These are phyloP conservation scores for Protobothrops flavoviridis DNA, from an alignment of 2,113 vertebrate genomes.

Conservation along the genomic window DNA sequence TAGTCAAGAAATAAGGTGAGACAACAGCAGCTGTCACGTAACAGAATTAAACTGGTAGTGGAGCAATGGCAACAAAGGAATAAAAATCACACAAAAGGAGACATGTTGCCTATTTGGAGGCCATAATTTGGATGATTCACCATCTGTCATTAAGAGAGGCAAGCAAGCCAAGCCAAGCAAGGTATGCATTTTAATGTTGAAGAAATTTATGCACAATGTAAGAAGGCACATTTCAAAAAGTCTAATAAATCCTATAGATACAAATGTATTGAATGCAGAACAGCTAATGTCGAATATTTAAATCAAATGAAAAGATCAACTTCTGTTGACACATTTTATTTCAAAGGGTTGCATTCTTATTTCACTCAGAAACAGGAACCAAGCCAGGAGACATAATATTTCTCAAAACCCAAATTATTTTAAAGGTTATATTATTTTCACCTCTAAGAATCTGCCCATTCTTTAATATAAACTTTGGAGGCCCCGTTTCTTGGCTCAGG, in stretches of 20 bases:
- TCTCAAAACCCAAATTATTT: not conserved
- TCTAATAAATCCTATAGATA: not conserved
- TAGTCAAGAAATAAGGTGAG: constrained; percentile 14
- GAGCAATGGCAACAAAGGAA: constrained; percentile 27
- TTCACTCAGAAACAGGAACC: not conserved
- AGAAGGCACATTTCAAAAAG: not conserved
- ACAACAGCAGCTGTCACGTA: constrained; percentile 3
- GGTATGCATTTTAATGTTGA: not conserved
- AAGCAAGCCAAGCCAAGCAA: not conserved
- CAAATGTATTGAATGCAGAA: not conserved
- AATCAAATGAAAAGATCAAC: not conserved
- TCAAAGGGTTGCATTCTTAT: not conserved
- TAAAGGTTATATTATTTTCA: not conserved
- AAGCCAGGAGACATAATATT: not conserved
- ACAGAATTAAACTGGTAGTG: constrained; percentile 28
- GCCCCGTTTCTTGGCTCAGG: not conserved
- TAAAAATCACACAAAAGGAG: constrained; percentile 24
- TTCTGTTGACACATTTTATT: not conserved
- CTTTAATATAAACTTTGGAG: not conserved
- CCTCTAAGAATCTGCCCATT: not conserved
- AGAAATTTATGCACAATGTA: not conserved
- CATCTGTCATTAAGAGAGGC: not conserved
- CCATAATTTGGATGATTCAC: not conserved
- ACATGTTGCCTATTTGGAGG: constrained; percentile 5
- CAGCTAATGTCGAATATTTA: not conserved